Base-by-base conservation (phyloP, 1,140 invertebrate genomes). In the Aphelinus atriplicis region DNA sequence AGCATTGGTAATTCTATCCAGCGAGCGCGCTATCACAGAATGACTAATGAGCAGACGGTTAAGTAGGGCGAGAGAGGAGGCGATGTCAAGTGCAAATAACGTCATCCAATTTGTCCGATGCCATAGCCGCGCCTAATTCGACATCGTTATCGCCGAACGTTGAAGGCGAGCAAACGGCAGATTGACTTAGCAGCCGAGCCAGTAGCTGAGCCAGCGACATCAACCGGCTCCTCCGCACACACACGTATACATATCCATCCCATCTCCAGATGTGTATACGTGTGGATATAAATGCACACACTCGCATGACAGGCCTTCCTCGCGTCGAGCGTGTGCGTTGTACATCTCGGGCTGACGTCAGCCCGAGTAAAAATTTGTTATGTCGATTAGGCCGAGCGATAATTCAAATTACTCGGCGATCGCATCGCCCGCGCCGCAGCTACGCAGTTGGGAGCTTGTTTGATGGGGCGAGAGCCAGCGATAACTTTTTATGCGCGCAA, bases 381-480 rank as follows among this genome's bases (percentile, higher is more conserved):
- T 67, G 73, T 73, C 57, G 74, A 77, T 78, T 72, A 77, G 67
- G 57, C 46, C 50, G n/a, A 77, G 65, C 71, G 70, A 75, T 75
- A 70, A 75, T 79, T 72, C 50, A 71, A 77, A 75, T 72, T 75
- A 55, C 67, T 75, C 10, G 45, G 57, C 48, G 51, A 56, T 7
- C 7, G 5, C 58, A 26, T 26, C 26, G 26, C n/a, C n/a, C n/a
- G n/a, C n/a, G n/a, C 26, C 26, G 26, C 26, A 26, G 26, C 26
- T 26, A 26, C 26, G 26, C 26, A 26, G 26, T 26, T 26, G 26
- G 26, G 26, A 26, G 26, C 26, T 26, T 26, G 26, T 26, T 26
- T 26, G 26, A 26, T 26, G 26, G 26, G 26, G 26, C 0, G 26
- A 26, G 26, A 26, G 26, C 26, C 26, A 26, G 26, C 26, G 26